Conservation (phyloP, 2,888 invertebrate species). For the Megamerina dolium region DNA sequence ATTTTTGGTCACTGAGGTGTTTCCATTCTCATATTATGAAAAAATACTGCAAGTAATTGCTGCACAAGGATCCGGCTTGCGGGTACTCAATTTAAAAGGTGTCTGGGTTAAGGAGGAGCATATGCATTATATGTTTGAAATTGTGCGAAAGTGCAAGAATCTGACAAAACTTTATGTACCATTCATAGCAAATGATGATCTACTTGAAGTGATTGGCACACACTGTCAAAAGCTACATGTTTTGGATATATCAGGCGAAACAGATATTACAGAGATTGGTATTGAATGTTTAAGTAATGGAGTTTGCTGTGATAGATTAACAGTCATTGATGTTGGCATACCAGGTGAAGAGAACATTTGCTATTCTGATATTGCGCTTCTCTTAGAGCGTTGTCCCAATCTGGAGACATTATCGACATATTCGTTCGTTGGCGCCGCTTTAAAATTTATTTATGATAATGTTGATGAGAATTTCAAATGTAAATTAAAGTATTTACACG, state of each 20-base stretch:
- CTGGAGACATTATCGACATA: constrained; percentile 61
- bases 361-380: constrained; percentile 58
- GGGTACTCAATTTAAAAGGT: constrained; percentile 63
- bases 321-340: constrained; percentile 62
- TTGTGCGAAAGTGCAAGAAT: constrained; percentile 57
- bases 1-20: constrained; percentile 61
- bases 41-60: constrained; percentile 62
- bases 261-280: constrained; percentile 61
- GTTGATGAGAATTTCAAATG: constrained; percentile 56
- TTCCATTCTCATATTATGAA: constrained; percentile 66
- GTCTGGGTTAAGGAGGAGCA: constrained; percentile 69
- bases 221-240: constrained; percentile 55
- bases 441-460: constrained; percentile 54
- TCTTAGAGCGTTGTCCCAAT: constrained; percentile 60
- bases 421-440: constrained; percentile 61
- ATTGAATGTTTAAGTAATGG: constrained; percentile 56
- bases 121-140: constrained; percentile 56
- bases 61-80: constrained; percentile 59
- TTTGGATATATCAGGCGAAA: constrained; percentile 65
- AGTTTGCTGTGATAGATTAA: constrained; percentile 54
- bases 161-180: constrained; percentile 61
- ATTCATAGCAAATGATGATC: constrained; percentile 63
- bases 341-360: constrained; percentile 65
- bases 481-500: constrained; percentile 63
- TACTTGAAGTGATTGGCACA: constrained; percentile 57